Conservation (phyloP, 2,888 invertebrate genomes). For the Euplexia lucipara region DNA sequence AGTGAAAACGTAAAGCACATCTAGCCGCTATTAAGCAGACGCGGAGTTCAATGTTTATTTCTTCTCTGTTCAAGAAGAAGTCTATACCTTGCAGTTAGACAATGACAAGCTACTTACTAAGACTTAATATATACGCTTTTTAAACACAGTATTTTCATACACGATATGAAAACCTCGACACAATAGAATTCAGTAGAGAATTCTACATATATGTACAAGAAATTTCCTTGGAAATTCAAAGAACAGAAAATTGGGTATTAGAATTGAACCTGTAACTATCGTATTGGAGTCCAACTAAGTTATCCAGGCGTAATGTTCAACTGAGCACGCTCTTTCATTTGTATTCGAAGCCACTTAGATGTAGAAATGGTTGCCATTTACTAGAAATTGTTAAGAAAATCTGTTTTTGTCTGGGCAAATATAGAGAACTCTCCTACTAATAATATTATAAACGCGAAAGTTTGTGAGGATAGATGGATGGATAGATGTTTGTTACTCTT, state of each 20-base stretch:
- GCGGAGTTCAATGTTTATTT: no score
- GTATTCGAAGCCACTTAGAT: constrained; percentile 24
- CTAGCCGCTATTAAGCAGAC: no score
- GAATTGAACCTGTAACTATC: constrained; percentile 2
- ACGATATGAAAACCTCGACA: not conserved
- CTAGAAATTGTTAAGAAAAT: not conserved
- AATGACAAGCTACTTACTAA: not conserved
- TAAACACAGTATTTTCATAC: not conserved
- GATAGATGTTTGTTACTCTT: no score
- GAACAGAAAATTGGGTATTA: constrained; percentile 20
- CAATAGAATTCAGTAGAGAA: not conserved
- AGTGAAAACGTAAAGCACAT: no score
- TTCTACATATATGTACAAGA: not conserved
- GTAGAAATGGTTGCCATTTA: constrained; percentile 20
- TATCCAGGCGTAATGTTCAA: constrained; percentile 19
- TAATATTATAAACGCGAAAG: no score
- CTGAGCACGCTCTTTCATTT: constrained; percentile 25
- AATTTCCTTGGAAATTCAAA: constrained; percentile 9
- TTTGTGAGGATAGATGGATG: no score
- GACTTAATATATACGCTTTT: not conserved
- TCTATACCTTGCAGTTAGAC: not conserved
- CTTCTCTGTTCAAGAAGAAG: no score
- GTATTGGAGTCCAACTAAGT: constrained; percentile 20
- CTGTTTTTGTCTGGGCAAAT: not conserved
- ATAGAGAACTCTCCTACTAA: no score